Evolutionary conservation across 2,113 vertebrate genomes (phyloP), one percentile per base, ranked within the genome.

Genomic region (Stictonetta naevosa): DNA sequence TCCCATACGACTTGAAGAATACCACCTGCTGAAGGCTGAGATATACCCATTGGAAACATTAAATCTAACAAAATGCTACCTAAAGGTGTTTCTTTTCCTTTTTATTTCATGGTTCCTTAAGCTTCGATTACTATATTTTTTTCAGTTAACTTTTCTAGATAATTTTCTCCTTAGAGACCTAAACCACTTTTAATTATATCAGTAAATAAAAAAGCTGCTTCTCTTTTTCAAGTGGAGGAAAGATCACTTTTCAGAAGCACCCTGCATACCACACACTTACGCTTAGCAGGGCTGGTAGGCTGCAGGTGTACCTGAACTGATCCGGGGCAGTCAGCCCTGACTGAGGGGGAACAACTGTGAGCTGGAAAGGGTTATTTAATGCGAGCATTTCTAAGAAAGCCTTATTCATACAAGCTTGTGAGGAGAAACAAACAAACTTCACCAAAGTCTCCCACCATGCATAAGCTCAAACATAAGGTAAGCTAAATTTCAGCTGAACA

Each of bases 321-420:
- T 14, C 20, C 55, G 46, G 2, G 5, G 15, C 85, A 64, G 44
- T 12, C 66, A 78, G 29, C 82, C 28, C 21, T 31, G 64, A 73
- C 1, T 25, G 76, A 83, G 8, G 13, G 8, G 13, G 11, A 76
- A 52, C 0, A 0, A 82, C 6, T 3, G 11, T 10, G 15, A 76
- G n/a, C 36, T n/a, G 58, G 55, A 7, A 7, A 62, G 25, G 19
- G n/a, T 53, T 42, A 50, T 48, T 67, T 38, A 63, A 88, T 6
- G 9, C 6, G 2, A 1, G 1, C 33, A 19, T 38, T 59, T 67
- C 63, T 69, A 48, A 74, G 31, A 46, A 63, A 81, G 28, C 2
- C 11, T 28, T 7, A 38, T 11, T 83, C 28, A 18, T 36, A 73
- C 17, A 25, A 36, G 13, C 18, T 28, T 66, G 58, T 4, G 2